Conservation (phyloP, 2,888 invertebrate species). For the Dicycla oo region DNA sequence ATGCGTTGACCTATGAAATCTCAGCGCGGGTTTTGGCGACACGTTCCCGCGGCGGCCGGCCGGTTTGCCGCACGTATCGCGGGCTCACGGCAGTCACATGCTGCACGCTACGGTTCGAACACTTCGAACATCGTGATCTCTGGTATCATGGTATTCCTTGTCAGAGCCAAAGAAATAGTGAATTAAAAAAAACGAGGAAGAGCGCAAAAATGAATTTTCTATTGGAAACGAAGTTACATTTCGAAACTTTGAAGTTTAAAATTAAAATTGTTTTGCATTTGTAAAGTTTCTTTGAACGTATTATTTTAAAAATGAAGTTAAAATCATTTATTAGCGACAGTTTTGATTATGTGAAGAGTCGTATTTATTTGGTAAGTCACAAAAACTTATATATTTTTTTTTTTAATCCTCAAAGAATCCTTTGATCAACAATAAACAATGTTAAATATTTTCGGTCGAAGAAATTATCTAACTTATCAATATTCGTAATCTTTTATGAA, state of each 20-base stretch:
- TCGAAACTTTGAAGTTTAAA: conserved; percentile 19
- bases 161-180: conserved; percentile 18
- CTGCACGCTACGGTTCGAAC: conserved; percentile 52
- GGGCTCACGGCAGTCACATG: conserved; percentile 78
- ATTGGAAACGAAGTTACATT: conserved; percentile 40
- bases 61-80: conserved; percentile 60
- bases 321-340: conserved; percentile 70
- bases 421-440: background rate
- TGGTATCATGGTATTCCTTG: conserved; percentile 52
- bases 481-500: background rate
- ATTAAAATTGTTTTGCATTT: conserved; percentile 12
- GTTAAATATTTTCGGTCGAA: background rate
- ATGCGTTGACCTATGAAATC: conserved; percentile 56
- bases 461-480: background rate
- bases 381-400: background rate
- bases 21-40: conserved; percentile 53
- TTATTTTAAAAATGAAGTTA: conserved; percentile 69
- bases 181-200: conserved; percentile 52
- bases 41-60: conserved; percentile 56
- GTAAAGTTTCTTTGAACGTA: conserved; percentile 28
- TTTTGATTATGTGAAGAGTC: conserved; percentile 75
- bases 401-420: background rate
- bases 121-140: conserved; percentile 64
- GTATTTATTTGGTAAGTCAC: conserved; percentile 81
- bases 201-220: conserved; percentile 57